phyloP scores from a whole-genome alignment of 23 tunicate species.

The Ciona savignyi region DNA sequence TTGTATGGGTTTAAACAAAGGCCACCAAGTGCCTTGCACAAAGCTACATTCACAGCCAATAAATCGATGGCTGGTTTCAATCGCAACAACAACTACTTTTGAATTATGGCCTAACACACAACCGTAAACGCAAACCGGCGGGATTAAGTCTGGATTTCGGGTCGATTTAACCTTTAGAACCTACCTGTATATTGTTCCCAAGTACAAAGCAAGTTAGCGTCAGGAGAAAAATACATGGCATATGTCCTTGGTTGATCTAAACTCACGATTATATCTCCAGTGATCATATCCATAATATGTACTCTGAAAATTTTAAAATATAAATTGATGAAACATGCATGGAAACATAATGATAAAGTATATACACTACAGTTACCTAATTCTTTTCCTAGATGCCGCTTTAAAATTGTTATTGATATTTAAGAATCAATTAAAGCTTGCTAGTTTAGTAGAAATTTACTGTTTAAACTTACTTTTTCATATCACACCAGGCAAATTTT shows the following conservation, averaged over 20 bases:
- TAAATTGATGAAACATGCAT: not conserved
- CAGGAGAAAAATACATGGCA: conserved; percentile 60
- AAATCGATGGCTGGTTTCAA: too few species aligned
- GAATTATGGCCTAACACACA: too few species aligned
- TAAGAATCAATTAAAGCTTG: not conserved
- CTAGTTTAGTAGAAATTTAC: not conserved
- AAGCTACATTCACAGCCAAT: too few species aligned
- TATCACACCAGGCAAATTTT: conserved; percentile 70
- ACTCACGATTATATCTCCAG: conserved; percentile 5
- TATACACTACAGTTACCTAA: not conserved
- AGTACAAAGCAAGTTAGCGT: conserved; percentile 30
- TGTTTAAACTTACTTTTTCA: conserved; percentile 18
- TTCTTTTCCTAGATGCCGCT: too few species aligned
- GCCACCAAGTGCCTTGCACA: too few species aligned
- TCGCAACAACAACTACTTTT: too few species aligned
- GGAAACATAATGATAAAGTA: not conserved
- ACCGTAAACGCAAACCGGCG: too few species aligned
- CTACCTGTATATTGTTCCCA: conserved; percentile 64
- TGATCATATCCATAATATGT: conserved; percentile 7
- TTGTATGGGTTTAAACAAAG: too few species aligned
- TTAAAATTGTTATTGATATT: too few species aligned
- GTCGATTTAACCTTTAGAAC: not conserved
- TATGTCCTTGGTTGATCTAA: conserved; percentile 21
- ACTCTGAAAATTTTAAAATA: conserved; percentile 14
- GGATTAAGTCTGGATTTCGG: not conserved